Evolutionary conservation across 2,113 vertebrate genomes (phyloP).

Genomic region (Proteles cristata): DNA sequence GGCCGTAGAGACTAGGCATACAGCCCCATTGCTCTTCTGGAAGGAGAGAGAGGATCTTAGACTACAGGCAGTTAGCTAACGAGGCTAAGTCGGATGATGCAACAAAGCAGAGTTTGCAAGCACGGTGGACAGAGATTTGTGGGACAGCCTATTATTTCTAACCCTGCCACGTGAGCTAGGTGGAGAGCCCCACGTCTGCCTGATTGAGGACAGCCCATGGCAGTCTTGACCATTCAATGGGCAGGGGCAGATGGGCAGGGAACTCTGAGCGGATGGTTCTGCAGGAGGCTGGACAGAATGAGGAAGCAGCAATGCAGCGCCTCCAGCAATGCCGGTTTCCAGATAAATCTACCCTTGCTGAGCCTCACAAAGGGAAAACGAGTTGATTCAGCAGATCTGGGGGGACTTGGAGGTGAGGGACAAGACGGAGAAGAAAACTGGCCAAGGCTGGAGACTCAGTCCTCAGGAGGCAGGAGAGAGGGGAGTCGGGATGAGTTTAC

Average conservation of each 20-base stretch:
- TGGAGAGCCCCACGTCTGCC: background rate
- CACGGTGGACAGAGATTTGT: too few relatives aligned
- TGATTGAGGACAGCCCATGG: background rate
- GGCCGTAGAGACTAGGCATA: background rate
- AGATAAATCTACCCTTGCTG: background rate
- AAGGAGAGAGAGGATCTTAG: background rate
- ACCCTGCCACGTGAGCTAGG: background rate
- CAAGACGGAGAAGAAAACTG: background rate
- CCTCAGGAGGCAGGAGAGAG: background rate
- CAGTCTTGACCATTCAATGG: background rate
- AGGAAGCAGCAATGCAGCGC: background rate
- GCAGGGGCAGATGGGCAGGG: background rate
- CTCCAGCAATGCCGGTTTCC: background rate
- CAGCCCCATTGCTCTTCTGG: background rate
- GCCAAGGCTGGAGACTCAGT: background rate
- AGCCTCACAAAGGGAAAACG: background rate
- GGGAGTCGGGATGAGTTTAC: background rate
- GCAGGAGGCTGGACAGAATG: background rate
- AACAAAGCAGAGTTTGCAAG: background rate
- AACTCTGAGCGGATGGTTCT: background rate
- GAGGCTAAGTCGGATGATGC: background rate
- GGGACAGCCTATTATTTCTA: background rate
- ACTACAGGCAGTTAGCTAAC: background rate
- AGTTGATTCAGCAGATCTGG: background rate
- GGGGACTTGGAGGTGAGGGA: background rate